phyloP scores from a whole-genome alignment of 2,888 invertebrate species.

The Rhagonycha fulva region DNA sequence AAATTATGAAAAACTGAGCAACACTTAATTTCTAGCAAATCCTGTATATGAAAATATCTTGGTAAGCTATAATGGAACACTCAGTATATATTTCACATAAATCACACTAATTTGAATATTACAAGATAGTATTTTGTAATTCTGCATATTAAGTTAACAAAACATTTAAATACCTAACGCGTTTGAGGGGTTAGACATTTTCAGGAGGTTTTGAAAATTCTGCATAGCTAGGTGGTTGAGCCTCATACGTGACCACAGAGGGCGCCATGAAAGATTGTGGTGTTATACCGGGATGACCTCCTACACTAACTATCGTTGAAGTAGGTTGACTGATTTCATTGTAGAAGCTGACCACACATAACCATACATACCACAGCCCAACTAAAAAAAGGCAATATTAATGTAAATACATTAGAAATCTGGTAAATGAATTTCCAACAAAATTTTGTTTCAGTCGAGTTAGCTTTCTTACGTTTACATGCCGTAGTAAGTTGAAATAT shows the following conservation, averaged over 20 bases:
- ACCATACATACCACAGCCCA: conserved; percentile 21
- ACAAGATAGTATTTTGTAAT: background rate
- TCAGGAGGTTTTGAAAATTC: conserved; percentile 7
- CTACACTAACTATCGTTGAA: conserved; percentile 16
- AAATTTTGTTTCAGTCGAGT: no score
- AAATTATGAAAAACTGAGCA: background rate
- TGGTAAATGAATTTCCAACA: no score
- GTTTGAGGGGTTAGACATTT: conserved; percentile 5
- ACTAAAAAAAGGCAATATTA: conserved; percentile 4
- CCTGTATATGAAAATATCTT: background rate
- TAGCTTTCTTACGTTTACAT: no score
- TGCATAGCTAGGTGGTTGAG: conserved; percentile 16
- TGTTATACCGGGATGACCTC: conserved; percentile 15
- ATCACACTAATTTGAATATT: background rate
- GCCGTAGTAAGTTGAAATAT: no score
- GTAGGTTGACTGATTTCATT: conserved; percentile 16
- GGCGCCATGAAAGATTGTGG: conserved; percentile 9
- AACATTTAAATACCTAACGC: background rate
- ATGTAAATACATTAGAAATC: no score
- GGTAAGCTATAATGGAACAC: background rate
- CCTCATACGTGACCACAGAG: conserved; percentile 15
- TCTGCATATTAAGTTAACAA: background rate
- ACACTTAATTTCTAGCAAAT: background rate
- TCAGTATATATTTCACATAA: background rate
- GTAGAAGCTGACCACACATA: conserved; percentile 20